Percentiles rank a stretch among this genome's conserved stretches.
phyloP scores from a whole-genome alignment of 2,797 vertebrate genomes.

The Scyliorhinus canicula region DNA sequence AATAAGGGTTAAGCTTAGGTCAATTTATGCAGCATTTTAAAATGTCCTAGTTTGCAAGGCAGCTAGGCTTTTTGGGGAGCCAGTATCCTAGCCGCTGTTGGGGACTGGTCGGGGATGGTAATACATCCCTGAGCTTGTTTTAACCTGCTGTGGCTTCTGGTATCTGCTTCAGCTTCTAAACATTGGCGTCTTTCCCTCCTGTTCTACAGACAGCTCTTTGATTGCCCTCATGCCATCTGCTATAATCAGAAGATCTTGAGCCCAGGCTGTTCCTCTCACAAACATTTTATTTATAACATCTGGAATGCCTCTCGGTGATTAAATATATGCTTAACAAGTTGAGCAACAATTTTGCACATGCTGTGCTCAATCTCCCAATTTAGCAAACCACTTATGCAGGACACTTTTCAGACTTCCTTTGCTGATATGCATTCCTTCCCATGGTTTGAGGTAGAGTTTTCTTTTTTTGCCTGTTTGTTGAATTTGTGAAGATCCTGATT shows the following conservation, averaged over 20 bases:
- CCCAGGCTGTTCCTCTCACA: not conserved
- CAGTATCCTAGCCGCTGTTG: too few species aligned
- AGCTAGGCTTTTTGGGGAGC: too few species aligned
- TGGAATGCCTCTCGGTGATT: not conserved
- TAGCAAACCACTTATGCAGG: not conserved
- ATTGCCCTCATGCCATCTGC: not conserved
- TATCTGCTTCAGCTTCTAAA: not conserved
- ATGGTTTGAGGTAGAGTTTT: too few species aligned
- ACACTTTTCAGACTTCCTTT: not conserved
- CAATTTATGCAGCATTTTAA: too few species aligned
- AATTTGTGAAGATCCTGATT: not conserved
- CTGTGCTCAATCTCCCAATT: not conserved
- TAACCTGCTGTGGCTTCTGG: not conserved
- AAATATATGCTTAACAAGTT: not conserved
- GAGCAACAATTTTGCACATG: not conserved
- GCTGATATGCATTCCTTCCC: not conserved
- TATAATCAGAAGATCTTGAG: not conserved
- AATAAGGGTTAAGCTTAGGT: too few species aligned
- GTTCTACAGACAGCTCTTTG: not conserved
- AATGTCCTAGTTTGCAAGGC: too few species aligned
- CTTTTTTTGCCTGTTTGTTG: not conserved
- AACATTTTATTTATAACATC: not conserved
- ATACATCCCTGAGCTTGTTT: slow-evolving; percentile 3
- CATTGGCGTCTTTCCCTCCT: not conserved
- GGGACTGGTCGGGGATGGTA: too few species aligned